Percentiles rank a stretch among this genome's conserved stretches.
Evolutionary conservation across 1,140 invertebrate genomes (phyloP).

Genomic region (Steinernema khuongi): DNA sequence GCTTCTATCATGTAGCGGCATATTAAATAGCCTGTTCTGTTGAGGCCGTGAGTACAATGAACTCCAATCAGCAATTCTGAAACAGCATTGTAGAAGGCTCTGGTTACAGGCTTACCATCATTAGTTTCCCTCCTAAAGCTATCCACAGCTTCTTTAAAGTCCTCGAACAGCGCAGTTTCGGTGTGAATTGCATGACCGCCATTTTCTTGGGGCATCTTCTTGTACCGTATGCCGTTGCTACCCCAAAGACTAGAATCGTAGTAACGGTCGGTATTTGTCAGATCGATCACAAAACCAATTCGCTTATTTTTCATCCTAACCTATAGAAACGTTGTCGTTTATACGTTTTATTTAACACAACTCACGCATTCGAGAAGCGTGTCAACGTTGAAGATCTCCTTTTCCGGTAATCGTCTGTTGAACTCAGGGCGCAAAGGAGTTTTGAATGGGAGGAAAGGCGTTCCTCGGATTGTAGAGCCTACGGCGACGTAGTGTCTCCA

Average conservation of each 20-base stretch:
- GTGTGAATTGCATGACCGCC: neutral
- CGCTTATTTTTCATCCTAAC: no score
- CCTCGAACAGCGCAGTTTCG: neutral
- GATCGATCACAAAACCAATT: neutral
- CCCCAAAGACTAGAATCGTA: neutral
- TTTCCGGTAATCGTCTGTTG: neutral
- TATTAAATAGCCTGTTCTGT: neutral
- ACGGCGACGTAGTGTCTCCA: no score
- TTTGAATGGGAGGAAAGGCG: constrained; percentile 5
- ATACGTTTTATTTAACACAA: neutral
- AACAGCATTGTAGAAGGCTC: neutral
- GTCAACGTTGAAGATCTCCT: neutral
- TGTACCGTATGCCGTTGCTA: neutral
- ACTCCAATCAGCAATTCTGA: neutral
- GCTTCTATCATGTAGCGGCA: constrained; percentile 4
- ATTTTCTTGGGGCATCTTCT: neutral
- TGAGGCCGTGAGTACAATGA: neutral
- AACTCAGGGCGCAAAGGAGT: neutral
- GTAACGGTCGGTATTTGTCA: neutral
- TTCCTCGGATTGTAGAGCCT: no score
- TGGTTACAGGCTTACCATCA: neutral
- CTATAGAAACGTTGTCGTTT: no score
- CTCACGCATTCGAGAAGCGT: neutral
- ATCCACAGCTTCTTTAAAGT: neutral
- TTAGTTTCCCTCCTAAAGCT: neutral